Evolutionary conservation across 2,797 vertebrate species (phyloP).

Genomic region (Parotocinclus haroldoi): DNA sequence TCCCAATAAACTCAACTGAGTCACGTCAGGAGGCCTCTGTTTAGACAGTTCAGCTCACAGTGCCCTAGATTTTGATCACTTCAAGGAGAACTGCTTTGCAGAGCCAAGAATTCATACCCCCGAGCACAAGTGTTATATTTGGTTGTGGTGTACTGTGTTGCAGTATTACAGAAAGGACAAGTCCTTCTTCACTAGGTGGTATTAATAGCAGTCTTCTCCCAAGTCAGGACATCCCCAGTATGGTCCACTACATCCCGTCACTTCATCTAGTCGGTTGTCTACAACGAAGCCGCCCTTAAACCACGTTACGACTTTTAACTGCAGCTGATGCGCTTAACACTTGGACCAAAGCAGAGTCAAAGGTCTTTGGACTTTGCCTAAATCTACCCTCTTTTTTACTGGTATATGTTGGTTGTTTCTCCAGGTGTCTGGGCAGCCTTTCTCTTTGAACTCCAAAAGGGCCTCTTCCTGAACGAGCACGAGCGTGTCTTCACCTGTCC

Average conservation of each 20-base stretch:
- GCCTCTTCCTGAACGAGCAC: slow-evolving; percentile 56
- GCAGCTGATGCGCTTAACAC: slow-evolving; percentile 1
- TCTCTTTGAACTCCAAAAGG: slow-evolving; percentile 68
- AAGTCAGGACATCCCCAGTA: slow-evolving; percentile 1
- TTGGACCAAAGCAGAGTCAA: not conserved
- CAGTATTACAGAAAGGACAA: slow-evolving; percentile 33
- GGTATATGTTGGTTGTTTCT: slow-evolving; percentile 34
- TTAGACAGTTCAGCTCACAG: slow-evolving; percentile 47
- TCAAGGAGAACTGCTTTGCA: slow-evolving; percentile 52
- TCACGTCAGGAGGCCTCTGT: slow-evolving; percentile 14
- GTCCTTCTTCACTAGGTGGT: slow-evolving; percentile 17
- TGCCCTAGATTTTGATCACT: slow-evolving; percentile 64
- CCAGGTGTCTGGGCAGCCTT: slow-evolving; percentile 63
- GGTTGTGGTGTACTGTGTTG: slow-evolving; percentile 58
- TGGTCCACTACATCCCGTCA: not conserved
- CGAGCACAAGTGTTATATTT: slow-evolving; percentile 63
- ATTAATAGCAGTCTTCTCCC: slow-evolving; percentile 30
- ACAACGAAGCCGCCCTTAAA: slow-evolving; percentile 2
- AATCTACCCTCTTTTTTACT: slow-evolving; percentile 37
- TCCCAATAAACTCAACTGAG: slow-evolving; percentile 15
- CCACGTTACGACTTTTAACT: slow-evolving; percentile 16
- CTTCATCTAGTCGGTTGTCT: too few relatives aligned
- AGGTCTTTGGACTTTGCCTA: slow-evolving; percentile 17
- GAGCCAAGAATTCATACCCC: slow-evolving; percentile 63
- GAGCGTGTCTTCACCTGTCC: slow-evolving; percentile 59